These are phyloP conservation scores for Acanthosepion pharaonis DNA, from an alignment of 2,888 invertebrate species.

Conservation along the genomic window DNA sequence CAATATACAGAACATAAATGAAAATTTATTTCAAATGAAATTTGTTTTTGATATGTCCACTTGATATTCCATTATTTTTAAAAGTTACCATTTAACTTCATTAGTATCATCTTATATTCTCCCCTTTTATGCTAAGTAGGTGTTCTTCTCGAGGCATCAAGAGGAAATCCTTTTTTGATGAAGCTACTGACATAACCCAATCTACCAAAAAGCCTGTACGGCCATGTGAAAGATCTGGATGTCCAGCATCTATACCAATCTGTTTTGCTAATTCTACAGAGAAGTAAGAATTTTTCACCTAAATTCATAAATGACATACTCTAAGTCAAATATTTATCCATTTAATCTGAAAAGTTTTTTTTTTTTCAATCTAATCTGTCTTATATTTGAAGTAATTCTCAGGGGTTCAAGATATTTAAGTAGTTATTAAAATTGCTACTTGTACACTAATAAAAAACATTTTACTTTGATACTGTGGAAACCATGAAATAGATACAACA, in stretches of 20 bases:
- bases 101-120: background rate
- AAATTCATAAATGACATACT: background rate
- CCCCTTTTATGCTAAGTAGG: background rate
- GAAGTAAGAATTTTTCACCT: conserved; percentile 55
- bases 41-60: background rate
- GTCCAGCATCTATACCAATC: conserved; percentile 62
- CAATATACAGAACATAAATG: too few relatives aligned
- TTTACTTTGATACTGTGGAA: background rate
- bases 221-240: conserved; percentile 61
- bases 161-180: conserved; percentile 45
- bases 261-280: conserved; percentile 65
- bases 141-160: conserved; percentile 42
- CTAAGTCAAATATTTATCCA: background rate
- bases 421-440: too few relatives aligned
- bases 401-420: too few relatives aligned
- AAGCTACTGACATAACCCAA: background rate
- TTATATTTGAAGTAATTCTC: background rate
- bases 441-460: too few relatives aligned
- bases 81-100: background rate
- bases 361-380: background rate
- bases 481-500: background rate
- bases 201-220: conserved; percentile 53
- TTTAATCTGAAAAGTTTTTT: background rate
- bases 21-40: too few relatives aligned
- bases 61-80: background rate